These are phyloP conservation scores for Rhagoletis zephyria DNA, from an alignment of 1,140 invertebrate genomes.

Conservation along the genomic window DNA sequence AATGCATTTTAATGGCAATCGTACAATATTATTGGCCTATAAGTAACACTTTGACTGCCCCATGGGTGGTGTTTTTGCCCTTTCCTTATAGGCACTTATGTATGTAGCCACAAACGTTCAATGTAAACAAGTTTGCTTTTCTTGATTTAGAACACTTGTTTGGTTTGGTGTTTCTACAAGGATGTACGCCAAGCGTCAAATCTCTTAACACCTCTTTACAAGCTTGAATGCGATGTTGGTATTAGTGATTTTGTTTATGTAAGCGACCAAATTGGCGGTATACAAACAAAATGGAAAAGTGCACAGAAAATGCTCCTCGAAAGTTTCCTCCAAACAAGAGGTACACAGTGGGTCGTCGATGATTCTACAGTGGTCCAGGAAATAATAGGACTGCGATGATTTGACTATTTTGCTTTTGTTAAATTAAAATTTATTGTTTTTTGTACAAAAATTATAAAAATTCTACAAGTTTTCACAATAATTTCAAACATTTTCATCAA, in stretches of 20 bases:
- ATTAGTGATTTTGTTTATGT: neutral
- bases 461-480: too few species aligned
- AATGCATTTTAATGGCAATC: neutral
- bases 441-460: too few species aligned
- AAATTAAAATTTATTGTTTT: too few species aligned
- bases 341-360: too few species aligned
- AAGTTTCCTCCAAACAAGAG: too few species aligned
- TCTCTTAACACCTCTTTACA: constrained; percentile 39
- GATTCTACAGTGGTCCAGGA: too few species aligned
- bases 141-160: constrained; percentile 23
- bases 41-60: neutral
- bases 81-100: neutral
- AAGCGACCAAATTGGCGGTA: neutral
- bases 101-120: neutral
- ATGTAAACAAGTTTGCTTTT: constrained; percentile 23
- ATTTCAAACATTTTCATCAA: too few species aligned
- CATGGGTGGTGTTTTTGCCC: neutral
- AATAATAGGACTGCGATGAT: too few species aligned
- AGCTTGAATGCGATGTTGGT: neutral
- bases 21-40: constrained; percentile 10
- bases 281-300: neutral
- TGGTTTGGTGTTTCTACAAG: neutral
- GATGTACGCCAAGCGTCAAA: constrained; percentile 47
- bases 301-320: too few species aligned
- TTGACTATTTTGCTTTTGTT: too few species aligned